Conservation (phyloP, 2,888 invertebrate species). For the Hirtodrosophila trivittata region DNA sequence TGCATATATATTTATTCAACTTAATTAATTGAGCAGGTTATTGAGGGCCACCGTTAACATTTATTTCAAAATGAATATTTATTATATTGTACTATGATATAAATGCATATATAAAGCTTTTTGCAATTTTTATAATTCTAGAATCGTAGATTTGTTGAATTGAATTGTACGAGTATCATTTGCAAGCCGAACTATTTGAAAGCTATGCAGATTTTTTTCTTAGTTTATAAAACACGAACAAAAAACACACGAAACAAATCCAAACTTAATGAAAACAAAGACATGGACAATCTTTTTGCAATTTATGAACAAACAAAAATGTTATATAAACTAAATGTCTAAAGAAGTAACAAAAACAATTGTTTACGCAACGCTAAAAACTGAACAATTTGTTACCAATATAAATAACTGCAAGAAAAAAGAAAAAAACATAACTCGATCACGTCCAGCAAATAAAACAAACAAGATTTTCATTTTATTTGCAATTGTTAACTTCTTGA, state of each 20-base stretch:
- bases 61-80: conserved; percentile 54
- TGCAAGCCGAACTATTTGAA: conserved; percentile 25
- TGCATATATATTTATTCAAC: conserved; percentile 60
- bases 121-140: conserved; percentile 50
- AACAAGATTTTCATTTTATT: neutral
- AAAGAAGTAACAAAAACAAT: conserved; percentile 16
- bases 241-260: conserved; percentile 24
- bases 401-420: conserved; percentile 1
- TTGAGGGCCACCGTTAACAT: conserved; percentile 70
- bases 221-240: conserved; percentile 15
- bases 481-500: conserved; percentile 31
- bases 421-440: neutral
- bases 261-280: conserved; percentile 39
- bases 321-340: conserved; percentile 14
- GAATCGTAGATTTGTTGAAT: conserved; percentile 41
- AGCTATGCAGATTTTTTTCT: conserved; percentile 22
- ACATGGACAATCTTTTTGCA: conserved; percentile 73
- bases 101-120: conserved; percentile 51
- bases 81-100: conserved; percentile 34
- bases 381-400: conserved; percentile 11
- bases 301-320: conserved; percentile 52
- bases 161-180: conserved; percentile 24
- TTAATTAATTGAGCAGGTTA: conserved; percentile 69
- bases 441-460: neutral
- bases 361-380: conserved; percentile 29